Conservation (phyloP, 2,113 vertebrate species). For the Origma solitaria region DNA sequence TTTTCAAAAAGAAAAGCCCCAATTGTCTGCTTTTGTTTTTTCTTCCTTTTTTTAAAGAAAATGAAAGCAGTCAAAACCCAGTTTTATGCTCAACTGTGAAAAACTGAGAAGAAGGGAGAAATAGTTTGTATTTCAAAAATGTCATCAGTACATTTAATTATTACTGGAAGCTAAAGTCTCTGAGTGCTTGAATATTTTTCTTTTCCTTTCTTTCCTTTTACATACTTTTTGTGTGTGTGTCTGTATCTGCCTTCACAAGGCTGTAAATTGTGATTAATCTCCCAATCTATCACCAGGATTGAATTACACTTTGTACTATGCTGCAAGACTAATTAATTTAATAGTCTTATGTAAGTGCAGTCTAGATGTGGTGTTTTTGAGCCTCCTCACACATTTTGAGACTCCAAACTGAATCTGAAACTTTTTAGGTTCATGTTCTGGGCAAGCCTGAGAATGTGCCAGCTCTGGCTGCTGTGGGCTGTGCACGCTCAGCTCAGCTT, state of each 20-base stretch:
- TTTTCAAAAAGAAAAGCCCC: neutral
- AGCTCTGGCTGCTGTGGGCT: neutral
- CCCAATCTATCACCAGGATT: constrained; percentile 5
- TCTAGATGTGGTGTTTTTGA: neutral
- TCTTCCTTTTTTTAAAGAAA: neutral
- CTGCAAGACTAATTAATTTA: constrained; percentile 35
- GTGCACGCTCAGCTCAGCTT: neutral
- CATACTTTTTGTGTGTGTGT: neutral
- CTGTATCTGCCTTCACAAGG: neutral
- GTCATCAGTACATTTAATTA: neutral
- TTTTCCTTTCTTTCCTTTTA: neutral
- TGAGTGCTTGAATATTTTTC: neutral
- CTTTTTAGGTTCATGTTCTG: neutral
- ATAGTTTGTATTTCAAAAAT: constrained; percentile 1
- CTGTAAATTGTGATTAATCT: constrained; percentile 47
- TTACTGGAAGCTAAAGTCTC: neutral
- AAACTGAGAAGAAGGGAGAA: neutral
- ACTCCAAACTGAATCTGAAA: neutral
- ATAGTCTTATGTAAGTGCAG: neutral
- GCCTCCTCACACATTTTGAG: neutral
- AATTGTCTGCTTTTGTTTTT: neutral
- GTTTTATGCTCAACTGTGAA: neutral
- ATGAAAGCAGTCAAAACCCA: neutral
- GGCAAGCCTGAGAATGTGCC: neutral
- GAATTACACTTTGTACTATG: constrained; percentile 19